Base-by-base conservation (phyloP, 2,797 vertebrate genomes). In the Tympanoctomys barrerae region DNA sequence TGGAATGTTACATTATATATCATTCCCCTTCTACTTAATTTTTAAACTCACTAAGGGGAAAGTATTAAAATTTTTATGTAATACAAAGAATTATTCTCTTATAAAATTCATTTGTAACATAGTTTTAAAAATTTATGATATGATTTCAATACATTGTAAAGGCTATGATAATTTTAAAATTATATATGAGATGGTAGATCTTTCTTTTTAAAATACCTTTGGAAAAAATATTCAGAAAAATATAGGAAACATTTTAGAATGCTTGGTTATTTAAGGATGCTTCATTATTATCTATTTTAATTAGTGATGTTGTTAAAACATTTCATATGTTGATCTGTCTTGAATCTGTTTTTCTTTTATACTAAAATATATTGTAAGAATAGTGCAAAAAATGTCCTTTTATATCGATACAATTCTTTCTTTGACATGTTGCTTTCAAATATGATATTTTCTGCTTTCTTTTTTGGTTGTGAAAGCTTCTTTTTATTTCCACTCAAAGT, bases 11-110 rank as follows among this genome's bases (percentile, higher is more conserved):
- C 79, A 33, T 94, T 92, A 80, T 84, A 78, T 70, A 66, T 94
- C 62, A 61, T 62, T 94, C 89, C 0, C 0, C 36, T 75, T 81
- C 2, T 94, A 13, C 28, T 83, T 85, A 42, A 88, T 91, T 93
- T 95, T 36, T 71, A 46, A 95, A 87, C n/a, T 88, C 1, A 62
- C 33, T 87, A 71, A 57, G 89, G 75, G 46, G 7, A 88, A 86
- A 71, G 42, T 68, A n/a, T 87, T 92, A 96, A 75, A 59, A 92
- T 80, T 64, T 95, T 95, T 64, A 49, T 94, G 2, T 91, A 93
- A 61, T 26, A 33, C 4, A 52, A 18, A 91, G 33, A 86, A 54
- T 59, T 86, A 62, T 96, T 80, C 24, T 86, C 33, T 90, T 84
- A 31, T 24, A 77, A 52, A 89, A 57, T 93, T 9, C 89, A 46